Conservation (phyloP, 2,797 vertebrate species). For the Falco rusticolus region DNA sequence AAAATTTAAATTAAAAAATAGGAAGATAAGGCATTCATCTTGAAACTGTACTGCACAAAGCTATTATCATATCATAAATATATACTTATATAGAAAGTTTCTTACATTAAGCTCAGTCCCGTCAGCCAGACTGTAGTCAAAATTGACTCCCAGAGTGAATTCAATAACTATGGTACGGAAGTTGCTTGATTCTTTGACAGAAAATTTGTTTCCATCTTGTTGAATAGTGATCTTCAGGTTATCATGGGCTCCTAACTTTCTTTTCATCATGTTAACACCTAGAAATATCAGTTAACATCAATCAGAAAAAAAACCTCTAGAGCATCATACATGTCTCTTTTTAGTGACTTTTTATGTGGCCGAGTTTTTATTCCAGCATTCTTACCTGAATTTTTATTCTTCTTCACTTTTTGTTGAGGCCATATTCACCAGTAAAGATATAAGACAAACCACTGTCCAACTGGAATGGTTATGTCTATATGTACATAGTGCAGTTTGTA, state of each 20-base stretch:
- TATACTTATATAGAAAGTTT: not conserved
- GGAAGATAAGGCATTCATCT: not conserved
- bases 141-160: conserved; percentile 87
- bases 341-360: not conserved
- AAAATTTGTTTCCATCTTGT: conserved; percentile 88
- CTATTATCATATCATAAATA: not conserved
- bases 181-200: conserved; percentile 87
- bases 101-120: conserved; percentile 90
- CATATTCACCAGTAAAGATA: not conserved
- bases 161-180: conserved; percentile 88
- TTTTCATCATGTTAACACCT: conserved; percentile 91
- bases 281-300: not conserved
- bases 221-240: conserved; percentile 88
- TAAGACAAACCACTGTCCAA: not conserved
- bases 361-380: not conserved
- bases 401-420: not conserved
- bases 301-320: not conserved
- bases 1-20: not conserved
- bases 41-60: not conserved
- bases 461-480: not conserved
- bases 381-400: not conserved
- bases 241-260: conserved; percentile 92
- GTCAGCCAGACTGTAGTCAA: conserved; percentile 89
- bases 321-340: not conserved
- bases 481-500: not conserved